Percentiles rank a stretch among this genome's conserved stretches.
Evolutionary conservation across 2,797 vertebrate species (phyloP).

Genomic region (Danio albolineatus): DNA sequence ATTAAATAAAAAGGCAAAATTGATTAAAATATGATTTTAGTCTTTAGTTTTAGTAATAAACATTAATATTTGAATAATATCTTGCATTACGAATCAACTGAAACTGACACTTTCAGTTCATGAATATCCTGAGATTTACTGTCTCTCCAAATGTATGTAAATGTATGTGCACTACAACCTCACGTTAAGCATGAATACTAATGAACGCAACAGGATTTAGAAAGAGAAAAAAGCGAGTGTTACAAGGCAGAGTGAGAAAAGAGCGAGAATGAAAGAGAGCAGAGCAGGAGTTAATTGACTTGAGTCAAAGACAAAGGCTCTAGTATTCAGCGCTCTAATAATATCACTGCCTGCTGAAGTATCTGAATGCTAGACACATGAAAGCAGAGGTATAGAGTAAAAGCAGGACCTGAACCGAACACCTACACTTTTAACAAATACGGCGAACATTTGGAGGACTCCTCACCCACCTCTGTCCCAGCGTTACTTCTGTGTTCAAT

Average conservation of each 20-base stretch:
- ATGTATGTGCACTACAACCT: not conserved
- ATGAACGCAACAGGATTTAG: slow-evolving; percentile 19
- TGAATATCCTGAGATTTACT: not conserved
- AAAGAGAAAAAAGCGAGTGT: slow-evolving; percentile 11
- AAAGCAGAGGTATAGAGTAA: not conserved
- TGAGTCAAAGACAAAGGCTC: slow-evolving; percentile 31
- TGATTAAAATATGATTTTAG: not conserved
- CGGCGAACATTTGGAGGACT: slow-evolving; percentile 25
- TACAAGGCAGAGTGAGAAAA: slow-evolving; percentile 11
- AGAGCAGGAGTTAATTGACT: slow-evolving; percentile 28
- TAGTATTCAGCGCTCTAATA: slow-evolving; percentile 21
- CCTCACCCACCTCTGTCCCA: not conserved
- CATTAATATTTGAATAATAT: not conserved
- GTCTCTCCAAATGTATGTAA: not conserved
- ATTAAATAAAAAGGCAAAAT: not conserved
- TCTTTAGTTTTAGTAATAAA: not conserved
- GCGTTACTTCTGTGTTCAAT: slow-evolving; percentile 11
- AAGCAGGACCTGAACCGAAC: not conserved
- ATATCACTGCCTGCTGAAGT: slow-evolving; percentile 24
- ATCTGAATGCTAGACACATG: slow-evolving; percentile 21
- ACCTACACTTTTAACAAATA: slow-evolving; percentile 35
- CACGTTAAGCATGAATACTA: not conserved
- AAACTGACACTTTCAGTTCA: not conserved
- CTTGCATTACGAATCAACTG: not conserved
- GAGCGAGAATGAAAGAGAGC: slow-evolving; percentile 20